phyloP scores from a whole-genome alignment of 1,140 invertebrate genomes.

The Lasaia peninsularis region DNA sequence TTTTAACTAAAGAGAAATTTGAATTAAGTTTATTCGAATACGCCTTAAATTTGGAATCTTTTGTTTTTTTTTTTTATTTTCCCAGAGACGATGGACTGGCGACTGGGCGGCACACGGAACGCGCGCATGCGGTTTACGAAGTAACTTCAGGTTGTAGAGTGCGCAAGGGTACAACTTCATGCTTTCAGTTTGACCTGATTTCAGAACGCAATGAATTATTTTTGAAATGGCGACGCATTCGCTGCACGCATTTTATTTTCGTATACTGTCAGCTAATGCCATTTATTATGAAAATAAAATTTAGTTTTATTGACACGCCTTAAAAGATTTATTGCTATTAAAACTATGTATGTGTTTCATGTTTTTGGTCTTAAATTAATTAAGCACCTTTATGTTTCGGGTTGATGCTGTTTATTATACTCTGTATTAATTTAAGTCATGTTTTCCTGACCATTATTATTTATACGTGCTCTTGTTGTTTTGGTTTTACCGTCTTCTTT shows the following conservation, averaged over 20 bases:
- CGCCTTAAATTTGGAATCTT: constrained; percentile 26
- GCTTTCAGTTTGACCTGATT: constrained; percentile 44
- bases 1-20: constrained; percentile 17
- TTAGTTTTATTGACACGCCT: constrained; percentile 7
- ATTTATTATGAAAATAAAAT: constrained; percentile 13
- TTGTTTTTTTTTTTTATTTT: constrained; percentile 34
- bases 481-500: no score
- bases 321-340: constrained; percentile 12
- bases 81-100: constrained; percentile 19
- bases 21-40: constrained; percentile 24
- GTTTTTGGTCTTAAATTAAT: background rate
- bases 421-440: background rate
- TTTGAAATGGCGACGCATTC: constrained; percentile 62
- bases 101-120: constrained; percentile 29
- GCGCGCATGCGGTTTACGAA: constrained; percentile 29
- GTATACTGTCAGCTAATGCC: constrained; percentile 2
- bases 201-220: constrained; percentile 56
- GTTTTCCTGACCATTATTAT: background rate
- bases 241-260: constrained; percentile 29
- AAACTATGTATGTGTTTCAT: constrained; percentile 1
- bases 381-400: background rate
- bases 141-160: constrained; percentile 34
- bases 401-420: background rate
- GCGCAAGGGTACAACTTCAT: constrained; percentile 45
- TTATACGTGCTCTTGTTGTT: background rate